Base-by-base conservation (phyloP, 1,140 invertebrate genomes). In the Drosophila ambigua region DNA sequence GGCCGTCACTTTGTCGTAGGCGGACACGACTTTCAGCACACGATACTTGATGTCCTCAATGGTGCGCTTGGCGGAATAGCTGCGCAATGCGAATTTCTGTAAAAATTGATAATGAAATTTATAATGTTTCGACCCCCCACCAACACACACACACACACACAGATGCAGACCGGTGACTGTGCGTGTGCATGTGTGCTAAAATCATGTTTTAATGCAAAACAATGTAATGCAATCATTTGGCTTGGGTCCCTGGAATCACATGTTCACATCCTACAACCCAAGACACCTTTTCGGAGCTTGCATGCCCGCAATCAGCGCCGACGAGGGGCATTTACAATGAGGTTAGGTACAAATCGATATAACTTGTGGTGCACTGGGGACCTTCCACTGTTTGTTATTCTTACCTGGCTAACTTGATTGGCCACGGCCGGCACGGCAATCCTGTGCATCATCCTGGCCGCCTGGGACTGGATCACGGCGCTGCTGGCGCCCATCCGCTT, bases 1-100 rank as follows among this genome's bases (percentile, higher is more conserved):
- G 74, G 93, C 93, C 77, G 94, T 94, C 59, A 96, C 93, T 95
- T 97, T 97, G 93, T 97, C 96, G 92, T 95, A 97, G 69, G 94
- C 94, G 68, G 94, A 93, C 91, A 96, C 94, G 73, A 96, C 95
- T 94, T 95, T 96, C 75, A 97, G 92, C 41, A 97, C 95, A 80
- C 96, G 94, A 48, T 95, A 93, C 91, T 95, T 92, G 74, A 97
- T 94, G 89, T 96, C 93, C 74, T 93, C 90, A 67, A 92, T 80
- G 61, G 92, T 92, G 52, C 81, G 88, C 74, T 93, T 93, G 24
- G 45, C 75, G 39, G 77, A 90, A 63, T 69, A 76, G 54, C 59
- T 72, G 31, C 67, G 90, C 49, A 79, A 9, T 49, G 45, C 48
- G 44, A 65, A 71, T 41, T 79, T 79, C 83, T 87, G 75, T 41